These are phyloP conservation scores for Rhinophrynus dorsalis DNA, from an alignment of 2,797 vertebrate species.

Conservation along the genomic window DNA sequence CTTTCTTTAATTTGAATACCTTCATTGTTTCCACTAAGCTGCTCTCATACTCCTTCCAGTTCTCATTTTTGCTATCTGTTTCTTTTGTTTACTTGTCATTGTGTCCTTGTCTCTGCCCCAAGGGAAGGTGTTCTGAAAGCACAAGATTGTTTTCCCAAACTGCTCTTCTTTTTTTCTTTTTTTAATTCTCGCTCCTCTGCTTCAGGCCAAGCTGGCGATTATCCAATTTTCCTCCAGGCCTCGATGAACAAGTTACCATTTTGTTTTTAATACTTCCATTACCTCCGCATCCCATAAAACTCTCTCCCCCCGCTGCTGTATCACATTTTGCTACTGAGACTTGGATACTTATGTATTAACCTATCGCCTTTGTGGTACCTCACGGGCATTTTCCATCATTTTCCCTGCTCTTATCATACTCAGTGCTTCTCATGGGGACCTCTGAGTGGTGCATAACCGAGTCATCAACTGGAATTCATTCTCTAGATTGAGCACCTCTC, in stretches of 20 bases:
- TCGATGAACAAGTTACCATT: slow-evolving; percentile 22
- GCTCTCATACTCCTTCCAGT: neutral
- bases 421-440: neutral
- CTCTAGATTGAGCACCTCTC: neutral
- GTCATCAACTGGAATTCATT: slow-evolving; percentile 2
- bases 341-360: slow-evolving; percentile 27
- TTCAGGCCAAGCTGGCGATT: slow-evolving; percentile 1
- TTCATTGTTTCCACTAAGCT: neutral
- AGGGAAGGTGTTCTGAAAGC: slow-evolving; percentile 19
- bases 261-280: slow-evolving; percentile 40
- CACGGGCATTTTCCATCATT: slow-evolving; percentile 30
- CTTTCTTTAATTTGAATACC: neutral
- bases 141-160: slow-evolving; percentile 28
- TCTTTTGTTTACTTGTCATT: slow-evolving; percentile 17
- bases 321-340: slow-evolving; percentile 5
- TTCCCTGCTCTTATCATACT: slow-evolving; percentile 6
- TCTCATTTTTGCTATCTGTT: neutral
- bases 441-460: slow-evolving; percentile 1
- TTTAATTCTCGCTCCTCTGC: slow-evolving; percentile 20
- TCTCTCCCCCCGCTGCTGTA: neutral
- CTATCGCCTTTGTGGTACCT: slow-evolving; percentile 6
- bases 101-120: slow-evolving; percentile 23
- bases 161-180: slow-evolving; percentile 3
- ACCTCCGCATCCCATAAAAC: slow-evolving; percentile 23
- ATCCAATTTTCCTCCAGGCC: slow-evolving; percentile 10